These are phyloP conservation scores for Alviniconcha strummeri DNA, from an alignment of 2,888 invertebrate species.

Conservation along the genomic window DNA sequence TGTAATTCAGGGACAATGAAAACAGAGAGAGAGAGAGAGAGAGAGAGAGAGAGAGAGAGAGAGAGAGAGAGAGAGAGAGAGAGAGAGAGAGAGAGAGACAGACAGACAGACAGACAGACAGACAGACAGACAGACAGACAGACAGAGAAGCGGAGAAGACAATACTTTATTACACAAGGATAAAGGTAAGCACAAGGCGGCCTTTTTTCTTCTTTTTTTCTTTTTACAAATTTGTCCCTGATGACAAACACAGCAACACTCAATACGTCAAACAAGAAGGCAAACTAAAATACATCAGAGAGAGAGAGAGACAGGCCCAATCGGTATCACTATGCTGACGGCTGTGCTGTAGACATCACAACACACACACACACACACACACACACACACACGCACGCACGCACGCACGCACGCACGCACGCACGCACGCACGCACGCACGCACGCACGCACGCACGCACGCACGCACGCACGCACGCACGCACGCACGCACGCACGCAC, in stretches of 20 bases:
- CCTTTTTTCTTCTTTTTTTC: background rate
- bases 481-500: no score
- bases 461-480: conserved; percentile 14
- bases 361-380: no score
- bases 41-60: no score
- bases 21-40: background rate
- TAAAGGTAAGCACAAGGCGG: background rate
- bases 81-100: background rate
- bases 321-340: background rate
- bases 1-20: background rate
- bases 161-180: background rate
- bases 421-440: background rate
- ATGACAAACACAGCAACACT: background rate
- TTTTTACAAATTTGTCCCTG: background rate
- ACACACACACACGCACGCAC: background rate
- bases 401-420: no score
- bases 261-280: background rate
- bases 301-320: conserved; percentile 8
- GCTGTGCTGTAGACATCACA: background rate
- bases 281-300: conserved; percentile 12
- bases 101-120: conserved; percentile 25
- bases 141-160: background rate
- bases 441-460: conserved; percentile 8
- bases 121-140: conserved; percentile 27
- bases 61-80: background rate